Conservation (phyloP, 2,113 vertebrate species). For the Petroica traversi region DNA sequence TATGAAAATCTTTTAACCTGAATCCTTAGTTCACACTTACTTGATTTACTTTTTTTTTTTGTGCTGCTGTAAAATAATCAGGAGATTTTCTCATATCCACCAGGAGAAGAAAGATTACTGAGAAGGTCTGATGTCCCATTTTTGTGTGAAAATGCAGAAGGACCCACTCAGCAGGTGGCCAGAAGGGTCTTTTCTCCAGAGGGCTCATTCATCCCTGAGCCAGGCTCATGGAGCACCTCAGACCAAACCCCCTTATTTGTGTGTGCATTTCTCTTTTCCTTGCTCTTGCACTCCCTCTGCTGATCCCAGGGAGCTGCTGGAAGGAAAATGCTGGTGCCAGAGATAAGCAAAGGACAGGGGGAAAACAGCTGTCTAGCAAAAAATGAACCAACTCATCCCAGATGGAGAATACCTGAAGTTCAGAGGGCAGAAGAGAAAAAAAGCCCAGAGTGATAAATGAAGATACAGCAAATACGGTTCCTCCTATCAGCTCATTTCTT, state of each 20-base stretch:
- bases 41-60: not conserved
- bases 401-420: not conserved
- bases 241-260: accelerated
- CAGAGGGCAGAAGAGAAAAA: not conserved
- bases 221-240: not conserved
- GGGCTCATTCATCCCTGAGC: not conserved
- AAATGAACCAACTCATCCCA: not conserved
- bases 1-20: not conserved
- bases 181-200: not conserved
- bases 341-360: not conserved
- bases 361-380: not conserved
- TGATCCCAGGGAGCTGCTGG: not conserved
- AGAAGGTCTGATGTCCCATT: not conserved
- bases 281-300: slow-evolving; percentile 61
- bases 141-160: not conserved
- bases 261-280: not conserved
- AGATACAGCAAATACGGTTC: not conserved
- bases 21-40: not conserved
- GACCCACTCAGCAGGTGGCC: not conserved
- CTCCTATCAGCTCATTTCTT: not conserved
- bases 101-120: not conserved
- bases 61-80: not conserved
- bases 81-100: not conserved
- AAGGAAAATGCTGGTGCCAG: not conserved
- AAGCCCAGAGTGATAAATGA: not conserved